phyloP scores from a whole-genome alignment of 2,888 invertebrate species.

The Thelaira solivaga region DNA sequence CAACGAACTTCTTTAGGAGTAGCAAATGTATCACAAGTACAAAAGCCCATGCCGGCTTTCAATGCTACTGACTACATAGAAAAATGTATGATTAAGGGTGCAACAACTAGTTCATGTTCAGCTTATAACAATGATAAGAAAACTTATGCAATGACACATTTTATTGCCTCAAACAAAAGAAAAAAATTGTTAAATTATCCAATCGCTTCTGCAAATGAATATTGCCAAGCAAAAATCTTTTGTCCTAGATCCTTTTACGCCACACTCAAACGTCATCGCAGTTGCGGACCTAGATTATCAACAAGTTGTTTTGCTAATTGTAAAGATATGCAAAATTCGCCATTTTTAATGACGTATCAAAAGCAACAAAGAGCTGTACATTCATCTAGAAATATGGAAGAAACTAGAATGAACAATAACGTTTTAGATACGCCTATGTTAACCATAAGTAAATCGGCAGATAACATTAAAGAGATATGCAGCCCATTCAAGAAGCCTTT shows the following conservation, averaged over 20 bases:
- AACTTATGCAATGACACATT: neutral
- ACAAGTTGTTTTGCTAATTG: constrained; percentile 47
- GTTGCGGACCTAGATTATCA: constrained; percentile 69
- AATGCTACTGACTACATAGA: constrained; percentile 74
- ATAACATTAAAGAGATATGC: constrained; percentile 46
- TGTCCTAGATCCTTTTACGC: constrained; percentile 10
- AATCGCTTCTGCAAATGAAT: constrained; percentile 57
- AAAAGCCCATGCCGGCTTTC: constrained; percentile 74
- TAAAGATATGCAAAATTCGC: constrained; percentile 65
- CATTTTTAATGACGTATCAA: constrained; percentile 31
- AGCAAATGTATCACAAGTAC: constrained; percentile 69
- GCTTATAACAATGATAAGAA: constrained; percentile 5
- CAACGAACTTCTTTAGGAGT: constrained; percentile 67
- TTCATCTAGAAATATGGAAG: neutral
- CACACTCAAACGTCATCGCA: constrained; percentile 69
- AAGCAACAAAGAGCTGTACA: constrained; percentile 38
- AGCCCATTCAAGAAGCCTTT: constrained; percentile 13
- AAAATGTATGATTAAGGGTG: constrained; percentile 67
- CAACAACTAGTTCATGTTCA: constrained; percentile 66
- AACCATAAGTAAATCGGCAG: constrained; percentile 40
- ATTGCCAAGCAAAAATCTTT: neutral
- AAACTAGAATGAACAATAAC: too few relatives aligned
- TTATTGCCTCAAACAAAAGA: neutral
- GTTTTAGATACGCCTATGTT: neutral
- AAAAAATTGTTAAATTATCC: constrained; percentile 69